Base-by-base conservation (phyloP, 2,113 vertebrate genomes). In the Hiodon alosoides region DNA sequence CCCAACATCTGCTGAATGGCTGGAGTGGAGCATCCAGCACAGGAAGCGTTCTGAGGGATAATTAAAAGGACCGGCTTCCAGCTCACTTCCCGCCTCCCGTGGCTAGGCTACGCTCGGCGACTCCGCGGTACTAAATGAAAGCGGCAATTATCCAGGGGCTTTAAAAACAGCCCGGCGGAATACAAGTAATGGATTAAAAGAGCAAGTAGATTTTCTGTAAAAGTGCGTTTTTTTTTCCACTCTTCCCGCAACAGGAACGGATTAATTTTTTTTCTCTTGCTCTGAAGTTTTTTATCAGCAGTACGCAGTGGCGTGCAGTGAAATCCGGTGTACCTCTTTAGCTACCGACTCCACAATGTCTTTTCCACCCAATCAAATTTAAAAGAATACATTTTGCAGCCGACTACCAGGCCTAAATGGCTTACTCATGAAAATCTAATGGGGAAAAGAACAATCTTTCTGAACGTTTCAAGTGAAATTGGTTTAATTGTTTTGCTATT, bases 21-120 rank as follows among this genome's bases (percentile, higher is more conserved):
- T 76, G 48, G 57, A 60, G 13, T 7, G 55, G 47, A 60, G 57
- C 9, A 48, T n/a, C 7, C n/a, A 13, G 81, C 64, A 80, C 87
- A 88, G 87, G 85, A 87, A 88, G 85, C 86, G 85, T 87, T 89
- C 81, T 86, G 86, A 83, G 87, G 62, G 86, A 88, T 89, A 90
- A 91, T 90, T 89, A 89, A 88, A 90, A 91, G 81, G 81, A 85
- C 83, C 53, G 74, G 83, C 87, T 86, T 89, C 85, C 85, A 87
- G 88, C 84, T 89, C 83, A 90, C 89, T 88, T 87, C 85, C 87
- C 83, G 74, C 86, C 85, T 88, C 88, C 87, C 82, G 79, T 85
- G 84, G 87, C 84, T 85, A 77, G 85, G 83, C 85, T 85, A 83
- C 85, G 81, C 80, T 31, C 31, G 31, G 83, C 83, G 77, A 80